Evolutionary conservation across 2,888 invertebrate genomes (phyloP).

Genomic region (Hipparchia semele): DNA sequence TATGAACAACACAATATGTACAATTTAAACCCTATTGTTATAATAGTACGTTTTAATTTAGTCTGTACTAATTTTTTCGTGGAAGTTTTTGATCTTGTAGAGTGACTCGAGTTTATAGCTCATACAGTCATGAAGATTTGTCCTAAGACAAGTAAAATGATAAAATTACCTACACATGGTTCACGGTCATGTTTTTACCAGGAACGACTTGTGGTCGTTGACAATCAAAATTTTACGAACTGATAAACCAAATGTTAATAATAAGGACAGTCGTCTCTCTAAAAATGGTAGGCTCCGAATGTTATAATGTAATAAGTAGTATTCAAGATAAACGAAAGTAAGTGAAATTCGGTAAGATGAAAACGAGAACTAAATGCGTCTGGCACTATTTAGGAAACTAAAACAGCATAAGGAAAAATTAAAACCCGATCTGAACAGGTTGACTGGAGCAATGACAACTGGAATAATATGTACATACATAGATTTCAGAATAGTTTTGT

Average conservation of each 20-base stretch:
- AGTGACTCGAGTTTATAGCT: constrained; percentile 58
- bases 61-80: constrained; percentile 9
- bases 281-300: too few species aligned
- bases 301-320: not conserved
- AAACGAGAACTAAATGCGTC: not conserved
- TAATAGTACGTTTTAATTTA: constrained; percentile 8
- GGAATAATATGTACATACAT: constrained; percentile 9
- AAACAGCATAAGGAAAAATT: not conserved
- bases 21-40: constrained; percentile 39
- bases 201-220: constrained; percentile 41
- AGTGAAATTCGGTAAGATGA: not conserved
- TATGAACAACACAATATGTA: constrained; percentile 49
- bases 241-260: constrained; percentile 14
- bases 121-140: constrained; percentile 71
- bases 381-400: not conserved
- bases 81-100: constrained; percentile 28
- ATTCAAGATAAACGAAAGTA: not conserved
- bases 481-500: constrained; percentile 18
- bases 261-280: not conserved
- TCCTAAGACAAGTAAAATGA: constrained; percentile 58
- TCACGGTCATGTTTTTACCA: constrained; percentile 58
- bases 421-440: not conserved
- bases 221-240: not conserved
- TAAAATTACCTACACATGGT: constrained; percentile 44
- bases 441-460: not conserved